Conservation (phyloP, 2,113 vertebrate genomes). For the Thamnaconus septentrionalis region DNA sequence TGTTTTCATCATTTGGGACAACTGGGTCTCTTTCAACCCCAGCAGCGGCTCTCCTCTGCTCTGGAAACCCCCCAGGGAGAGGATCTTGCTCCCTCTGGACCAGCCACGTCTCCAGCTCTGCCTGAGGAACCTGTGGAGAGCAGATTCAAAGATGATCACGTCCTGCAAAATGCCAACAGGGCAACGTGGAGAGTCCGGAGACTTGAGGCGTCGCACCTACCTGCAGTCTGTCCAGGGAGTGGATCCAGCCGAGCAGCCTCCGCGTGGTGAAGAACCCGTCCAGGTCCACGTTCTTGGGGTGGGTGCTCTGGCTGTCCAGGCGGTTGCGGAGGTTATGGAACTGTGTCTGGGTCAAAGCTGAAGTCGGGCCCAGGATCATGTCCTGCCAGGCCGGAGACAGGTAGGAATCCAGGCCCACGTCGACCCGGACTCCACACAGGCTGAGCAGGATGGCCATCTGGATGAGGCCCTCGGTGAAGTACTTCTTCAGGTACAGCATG, state of each 20-base stretch:
- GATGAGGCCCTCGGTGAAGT: constrained; percentile 94
- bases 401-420: constrained; percentile 91
- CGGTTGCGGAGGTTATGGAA: constrained; percentile 87
- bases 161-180: too few species aligned
- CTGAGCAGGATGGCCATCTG: constrained; percentile 96
- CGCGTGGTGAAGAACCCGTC: constrained; percentile 84
- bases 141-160: too few species aligned
- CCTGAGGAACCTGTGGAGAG: constrained; percentile 76
- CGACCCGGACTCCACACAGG: constrained; percentile 86
- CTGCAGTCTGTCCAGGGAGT: constrained; percentile 85
- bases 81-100: constrained; percentile 86
- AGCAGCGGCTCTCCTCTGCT: constrained; percentile 71
- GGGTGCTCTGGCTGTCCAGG: constrained; percentile 81
- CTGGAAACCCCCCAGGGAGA: constrained; percentile 71
- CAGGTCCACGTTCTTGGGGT: constrained; percentile 87
- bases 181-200: too few species aligned
- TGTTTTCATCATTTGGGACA: constrained; percentile 49
- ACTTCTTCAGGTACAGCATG: constrained; percentile 90
- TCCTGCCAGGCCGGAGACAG: constrained; percentile 80
- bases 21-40: constrained; percentile 37
- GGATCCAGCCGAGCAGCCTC: constrained; percentile 84
- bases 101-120: constrained; percentile 88
- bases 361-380: constrained; percentile 87
- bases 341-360: constrained; percentile 86
- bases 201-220: constrained; percentile 10